Evolutionary conservation across 1,140 invertebrate genomes (phyloP), one percentile per base, ranked within the genome.

Genomic region (Drosophila ercepeae): DNA sequence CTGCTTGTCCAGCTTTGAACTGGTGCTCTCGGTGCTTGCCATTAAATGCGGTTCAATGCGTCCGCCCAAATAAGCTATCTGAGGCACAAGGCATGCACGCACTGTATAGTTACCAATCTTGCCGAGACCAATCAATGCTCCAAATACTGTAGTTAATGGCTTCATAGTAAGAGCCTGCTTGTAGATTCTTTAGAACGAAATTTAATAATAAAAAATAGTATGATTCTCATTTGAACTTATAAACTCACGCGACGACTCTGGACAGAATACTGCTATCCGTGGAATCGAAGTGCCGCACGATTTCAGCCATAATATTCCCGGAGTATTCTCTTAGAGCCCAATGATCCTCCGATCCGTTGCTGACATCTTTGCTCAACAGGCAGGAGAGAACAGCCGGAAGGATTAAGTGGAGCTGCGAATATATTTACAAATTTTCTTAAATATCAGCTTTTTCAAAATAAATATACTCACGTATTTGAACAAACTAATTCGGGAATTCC

Each of bases 271-370:
- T 41, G 11, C 25, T 71, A 13, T 57, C 16, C 1, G 6, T 6
- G 11, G 4, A 18, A 6, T 50, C 9, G 3, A 44, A 75, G 11
- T 21, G 21, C 5, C 46, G 57, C 0, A 79, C 34, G 18, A 79
- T 51, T 0, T 75, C 51, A 9, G 54, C 27, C 1, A 60, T 52
- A n/a, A 79, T 60, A 18, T 59, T 79, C 6, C 70, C 58, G 0
- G 64, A 27, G 27, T 57, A 79, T n/a, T 79, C 76, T 1, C 76
- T 60, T 13, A 75, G 32, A 0, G 58, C 25, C 76, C 76, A 79
- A 21, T 79, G 76, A 21, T 71, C 25, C 9, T 45, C 41, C 3
- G 5, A 7, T 7, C 25, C 7, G 0, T 46, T 6, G 18, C 25
- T 34, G 2, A 34, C 0, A 4, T 65, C 75, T 5, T 36, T 53